Evolutionary conservation across 2,888 invertebrate genomes (phyloP).

Genomic region (Apomyelois bistriatella): DNA sequence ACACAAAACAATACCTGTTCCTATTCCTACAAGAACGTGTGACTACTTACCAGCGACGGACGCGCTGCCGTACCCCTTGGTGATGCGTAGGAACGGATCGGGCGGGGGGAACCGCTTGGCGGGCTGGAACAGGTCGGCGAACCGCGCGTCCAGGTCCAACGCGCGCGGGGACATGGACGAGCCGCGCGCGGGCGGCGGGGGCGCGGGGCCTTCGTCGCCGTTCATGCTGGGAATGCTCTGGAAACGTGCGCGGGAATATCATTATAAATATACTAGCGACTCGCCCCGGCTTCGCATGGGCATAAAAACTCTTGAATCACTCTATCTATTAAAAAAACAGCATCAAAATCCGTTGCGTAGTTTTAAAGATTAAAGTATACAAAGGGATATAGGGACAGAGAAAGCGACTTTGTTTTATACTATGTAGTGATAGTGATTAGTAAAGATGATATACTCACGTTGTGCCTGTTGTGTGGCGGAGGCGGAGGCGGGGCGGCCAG

Average conservation of each 20-base stretch:
- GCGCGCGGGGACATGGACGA: slow-evolving; percentile 78
- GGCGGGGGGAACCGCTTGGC: slow-evolving; percentile 84
- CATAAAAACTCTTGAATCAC: too few species aligned
- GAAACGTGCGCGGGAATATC: slow-evolving; percentile 1
- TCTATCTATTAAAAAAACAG: too few species aligned
- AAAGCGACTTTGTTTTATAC: too few species aligned
- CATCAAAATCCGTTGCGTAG: too few species aligned
- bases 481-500: slow-evolving; percentile 36
- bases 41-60: slow-evolving; percentile 66
- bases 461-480: slow-evolving; percentile 41
- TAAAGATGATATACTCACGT: too few species aligned
- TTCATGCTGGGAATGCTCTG: slow-evolving; percentile 40
- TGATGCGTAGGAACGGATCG: slow-evolving; percentile 82
- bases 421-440: too few species aligned
- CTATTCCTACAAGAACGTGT: too few species aligned
- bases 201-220: slow-evolving; percentile 60
- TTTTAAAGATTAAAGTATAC: too few species aligned
- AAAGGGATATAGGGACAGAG: too few species aligned
- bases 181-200: slow-evolving; percentile 81
- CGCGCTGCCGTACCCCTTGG: slow-evolving; percentile 85
- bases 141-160: slow-evolving; percentile 84
- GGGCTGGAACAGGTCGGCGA: slow-evolving; percentile 82
- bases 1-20: not conserved
- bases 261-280: not conserved
- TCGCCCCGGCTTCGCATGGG: too few species aligned